Evolutionary conservation across 2,888 invertebrate species (phyloP), one percentile per base, ranked within the genome.

Genomic region (Meganola albula): DNA sequence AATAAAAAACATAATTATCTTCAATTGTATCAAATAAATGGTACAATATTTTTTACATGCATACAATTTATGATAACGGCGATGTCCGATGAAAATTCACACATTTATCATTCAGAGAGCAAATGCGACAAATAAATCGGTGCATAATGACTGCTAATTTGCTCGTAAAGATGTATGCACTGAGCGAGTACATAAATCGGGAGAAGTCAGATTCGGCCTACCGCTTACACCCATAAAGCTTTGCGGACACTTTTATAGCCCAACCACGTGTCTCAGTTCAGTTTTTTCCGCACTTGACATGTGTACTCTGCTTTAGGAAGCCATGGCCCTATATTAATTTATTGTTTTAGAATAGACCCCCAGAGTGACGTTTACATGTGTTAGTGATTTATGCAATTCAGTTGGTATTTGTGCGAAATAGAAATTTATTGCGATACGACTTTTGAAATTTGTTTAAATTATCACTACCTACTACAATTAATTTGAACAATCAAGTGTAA

Each of bases 111-210:
- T 67, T 68, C 64, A 43, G 50, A 45, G 56, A 58, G 63, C 61
- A 63, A 63, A 66, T 52, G 62, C 61, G 62, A 65, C 68, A 63
- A 75, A 79, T 80, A 83, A 84, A 80, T 79, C 75, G 69, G 69
- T 69, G 67, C 73, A 80, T 80, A 83, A 82, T 84, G 84, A 82
- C 74, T 82, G 79, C 77, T 84, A 84, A 85, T 85, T 85, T 83
- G 82, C 79, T 76, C 74, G 65, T 76, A 76, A 83, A 85, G 85
- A 85, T 74, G 75, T 77, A 84, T 85, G 84, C 77, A 80, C 66
- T 66, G 62, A 44, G 55, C 54, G 54, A 64, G 75, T 76, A 64
- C 80, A 84, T 84, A 83, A 85, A 84, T 85, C 76, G 60, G 72
- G 35, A 49, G 62, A 64, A 79, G 79, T 77, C 80, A 72, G 73